These are phyloP conservation scores for Charaxes varanes DNA, from an alignment of 1,140 invertebrate genomes.

Conservation along the genomic window DNA sequence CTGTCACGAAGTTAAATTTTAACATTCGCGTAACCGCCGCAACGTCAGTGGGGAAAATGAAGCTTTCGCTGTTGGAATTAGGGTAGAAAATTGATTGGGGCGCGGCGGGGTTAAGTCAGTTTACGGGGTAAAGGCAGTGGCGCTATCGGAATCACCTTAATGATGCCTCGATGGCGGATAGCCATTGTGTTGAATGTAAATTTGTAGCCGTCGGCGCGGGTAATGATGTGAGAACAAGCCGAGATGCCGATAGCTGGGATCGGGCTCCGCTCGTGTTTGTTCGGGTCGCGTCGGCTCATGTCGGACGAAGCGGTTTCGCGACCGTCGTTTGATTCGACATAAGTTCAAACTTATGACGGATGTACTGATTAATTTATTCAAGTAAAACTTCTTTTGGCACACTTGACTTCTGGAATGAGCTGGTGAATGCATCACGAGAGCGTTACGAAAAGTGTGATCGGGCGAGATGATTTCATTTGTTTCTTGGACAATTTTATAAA, in stretches of 20 bases:
- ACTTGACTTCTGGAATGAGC: too few species aligned
- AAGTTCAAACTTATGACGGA: too few species aligned
- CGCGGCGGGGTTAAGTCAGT: constrained; percentile 30
- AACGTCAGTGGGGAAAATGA: constrained; percentile 11
- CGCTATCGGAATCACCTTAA: constrained; percentile 74
- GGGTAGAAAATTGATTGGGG: constrained; percentile 26
- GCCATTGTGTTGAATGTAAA: constrained; percentile 73
- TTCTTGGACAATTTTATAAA: too few species aligned
- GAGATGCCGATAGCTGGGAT: constrained; percentile 69
- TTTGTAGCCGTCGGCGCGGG: constrained; percentile 73
- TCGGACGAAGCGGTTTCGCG: too few species aligned
- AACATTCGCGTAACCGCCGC: constrained; percentile 31
- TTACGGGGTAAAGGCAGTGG: constrained; percentile 29
- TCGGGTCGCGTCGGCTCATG: constrained; percentile 17
- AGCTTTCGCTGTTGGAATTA: constrained; percentile 18
- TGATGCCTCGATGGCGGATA: constrained; percentile 73
- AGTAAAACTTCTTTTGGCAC: too few species aligned
- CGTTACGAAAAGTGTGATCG: too few species aligned
- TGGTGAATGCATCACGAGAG: too few species aligned
- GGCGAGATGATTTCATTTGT: too few species aligned
- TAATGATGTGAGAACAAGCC: constrained; percentile 74
- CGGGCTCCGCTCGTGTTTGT: constrained; percentile 39
- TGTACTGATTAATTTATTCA: too few species aligned
- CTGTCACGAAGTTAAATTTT: constrained; percentile 30
- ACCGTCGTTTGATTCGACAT: too few species aligned